Conservation (phyloP, 2,888 invertebrate genomes). For the Pharmacophagus antenor region DNA sequence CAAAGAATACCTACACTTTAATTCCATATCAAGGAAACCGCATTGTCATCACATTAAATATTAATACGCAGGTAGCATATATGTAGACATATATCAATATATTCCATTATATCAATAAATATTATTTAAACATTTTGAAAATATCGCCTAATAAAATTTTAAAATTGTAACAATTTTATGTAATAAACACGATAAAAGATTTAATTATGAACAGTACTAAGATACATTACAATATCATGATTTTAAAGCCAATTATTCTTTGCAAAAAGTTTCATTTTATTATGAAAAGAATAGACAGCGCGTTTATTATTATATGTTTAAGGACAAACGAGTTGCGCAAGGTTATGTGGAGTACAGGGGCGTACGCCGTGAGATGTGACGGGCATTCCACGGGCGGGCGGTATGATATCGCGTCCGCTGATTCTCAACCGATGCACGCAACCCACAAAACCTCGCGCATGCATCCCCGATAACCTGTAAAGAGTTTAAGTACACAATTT, state of each 20-base stretch:
- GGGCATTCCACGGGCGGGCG: conserved; percentile 76
- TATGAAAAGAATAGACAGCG: not conserved
- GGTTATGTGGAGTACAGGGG: conserved; percentile 67
- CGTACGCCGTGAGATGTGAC: conserved; percentile 59
- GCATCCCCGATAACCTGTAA: conserved; percentile 86
- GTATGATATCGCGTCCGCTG: conserved; percentile 81
- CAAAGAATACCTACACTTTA: not conserved
- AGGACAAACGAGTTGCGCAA: conserved; percentile 66
- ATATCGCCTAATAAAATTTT: not conserved
- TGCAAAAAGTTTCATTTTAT: no score
- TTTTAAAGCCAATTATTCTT: no score
- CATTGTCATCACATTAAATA: no score
- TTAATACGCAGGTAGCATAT: no score
- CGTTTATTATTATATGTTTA: conserved; percentile 37
- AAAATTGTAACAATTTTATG: not conserved
- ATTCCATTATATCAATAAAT: not conserved
- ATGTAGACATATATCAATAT: not conserved
- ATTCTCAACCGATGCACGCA: conserved; percentile 89
- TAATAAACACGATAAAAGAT: no score
- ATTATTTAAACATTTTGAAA: not conserved
- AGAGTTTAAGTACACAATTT: not conserved
- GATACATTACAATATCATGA: no score
- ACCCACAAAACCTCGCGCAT: conserved; percentile 89
- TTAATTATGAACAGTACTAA: no score
- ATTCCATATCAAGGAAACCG: not conserved